Conservation (phyloP, 2,113 vertebrate genomes). For the Cromileptes altivelis region DNA sequence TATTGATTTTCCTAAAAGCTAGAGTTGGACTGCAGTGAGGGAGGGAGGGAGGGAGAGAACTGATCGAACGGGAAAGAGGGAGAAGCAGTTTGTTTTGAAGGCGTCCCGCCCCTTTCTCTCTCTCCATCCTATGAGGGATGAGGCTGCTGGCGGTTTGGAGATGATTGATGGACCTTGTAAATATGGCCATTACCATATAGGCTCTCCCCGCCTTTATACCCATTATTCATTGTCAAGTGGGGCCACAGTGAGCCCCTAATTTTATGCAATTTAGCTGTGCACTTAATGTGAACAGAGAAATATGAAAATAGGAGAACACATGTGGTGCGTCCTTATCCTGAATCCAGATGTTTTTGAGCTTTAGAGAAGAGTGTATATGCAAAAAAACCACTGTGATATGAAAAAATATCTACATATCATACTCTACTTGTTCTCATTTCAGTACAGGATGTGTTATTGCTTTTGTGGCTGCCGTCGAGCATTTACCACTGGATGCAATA, state of each 20-base stretch:
- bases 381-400: constrained; percentile 10
- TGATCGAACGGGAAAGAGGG: constrained; percentile 19
- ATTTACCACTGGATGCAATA: constrained; percentile 60
- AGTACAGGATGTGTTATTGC: constrained; percentile 45
- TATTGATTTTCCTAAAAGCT: constrained; percentile 71
- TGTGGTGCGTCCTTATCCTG: neutral
- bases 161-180: constrained; percentile 83
- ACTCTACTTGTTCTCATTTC: constrained; percentile 40
- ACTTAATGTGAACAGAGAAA: constrained; percentile 63
- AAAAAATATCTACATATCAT: constrained; percentile 27
- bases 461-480: constrained; percentile 41
- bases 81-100: constrained; percentile 60
- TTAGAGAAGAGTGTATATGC: neutral
- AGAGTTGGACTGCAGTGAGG: constrained; percentile 32
- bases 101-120: constrained; percentile 54
- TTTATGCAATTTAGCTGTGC: constrained; percentile 78
- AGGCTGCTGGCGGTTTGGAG: constrained; percentile 58
- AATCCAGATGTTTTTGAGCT: constrained; percentile 11
- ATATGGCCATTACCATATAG: constrained; percentile 78
- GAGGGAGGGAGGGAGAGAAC: constrained; percentile 6
- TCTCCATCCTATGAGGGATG: constrained; percentile 72
- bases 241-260: constrained; percentile 66
- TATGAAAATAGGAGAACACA: constrained; percentile 46
- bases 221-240: constrained; percentile 81
- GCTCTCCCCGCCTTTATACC: constrained; percentile 59